Percentiles rank a stretch among this genome's conserved stretches.
These are phyloP conservation scores for Rhagium mordax DNA, from an alignment of 2,888 invertebrate genomes.

Conservation along the genomic window DNA sequence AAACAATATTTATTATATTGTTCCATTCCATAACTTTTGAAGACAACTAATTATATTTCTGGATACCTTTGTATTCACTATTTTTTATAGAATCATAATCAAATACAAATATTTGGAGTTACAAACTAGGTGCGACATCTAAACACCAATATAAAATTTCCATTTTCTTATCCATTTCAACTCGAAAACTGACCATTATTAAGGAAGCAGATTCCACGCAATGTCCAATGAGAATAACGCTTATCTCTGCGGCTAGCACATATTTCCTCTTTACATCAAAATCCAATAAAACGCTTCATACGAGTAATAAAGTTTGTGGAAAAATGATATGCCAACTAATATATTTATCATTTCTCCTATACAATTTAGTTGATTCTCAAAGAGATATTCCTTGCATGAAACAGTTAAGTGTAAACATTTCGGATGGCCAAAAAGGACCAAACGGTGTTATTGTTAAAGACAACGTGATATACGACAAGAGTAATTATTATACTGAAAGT, in stretches of 20 bases:
- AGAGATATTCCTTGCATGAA: constrained; percentile 24
- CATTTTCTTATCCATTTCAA: no score
- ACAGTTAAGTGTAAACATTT: constrained; percentile 38
- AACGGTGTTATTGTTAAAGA: constrained; percentile 30
- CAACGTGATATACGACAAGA: constrained; percentile 13
- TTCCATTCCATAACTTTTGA: no score
- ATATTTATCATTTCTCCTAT: neutral
- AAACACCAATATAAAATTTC: no score
- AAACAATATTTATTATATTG: no score
- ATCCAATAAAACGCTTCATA: neutral
- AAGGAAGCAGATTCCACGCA: neutral
- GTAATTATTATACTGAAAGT: constrained; percentile 26
- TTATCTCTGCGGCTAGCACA: neutral
- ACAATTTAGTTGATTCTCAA: neutral
- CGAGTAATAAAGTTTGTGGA: neutral
- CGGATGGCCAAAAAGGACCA: constrained; percentile 34
- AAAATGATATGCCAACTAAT: neutral
- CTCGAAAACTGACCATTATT: no score
- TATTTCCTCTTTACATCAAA: neutral
- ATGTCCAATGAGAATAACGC: neutral
- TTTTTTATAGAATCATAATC: no score
- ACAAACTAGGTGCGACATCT: no score
- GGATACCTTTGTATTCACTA: no score
- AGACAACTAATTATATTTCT: no score
- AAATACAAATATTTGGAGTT: no score